These are phyloP conservation scores for Macrosiphum euphorbiae DNA, from an alignment of 2,888 invertebrate genomes.

Conservation along the genomic window DNA sequence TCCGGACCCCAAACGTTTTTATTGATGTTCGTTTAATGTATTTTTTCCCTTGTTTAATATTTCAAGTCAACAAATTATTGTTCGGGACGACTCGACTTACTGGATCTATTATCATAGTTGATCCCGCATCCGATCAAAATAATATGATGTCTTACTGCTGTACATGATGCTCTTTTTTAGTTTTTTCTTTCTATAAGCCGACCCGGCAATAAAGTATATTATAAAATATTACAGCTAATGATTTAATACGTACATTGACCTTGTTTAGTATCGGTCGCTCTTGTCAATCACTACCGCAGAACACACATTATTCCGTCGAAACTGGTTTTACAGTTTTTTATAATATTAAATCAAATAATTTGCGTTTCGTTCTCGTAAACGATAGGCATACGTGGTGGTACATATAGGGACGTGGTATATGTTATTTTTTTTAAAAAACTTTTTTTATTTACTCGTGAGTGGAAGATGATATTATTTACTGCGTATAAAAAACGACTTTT, in stretches of 20 bases:
- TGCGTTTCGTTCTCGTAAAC: neutral
- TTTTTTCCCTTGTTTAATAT: neutral
- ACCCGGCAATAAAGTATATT: neutral
- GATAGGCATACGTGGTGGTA: neutral
- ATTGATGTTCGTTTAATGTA: slow-evolving; percentile 3
- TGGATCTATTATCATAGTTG: neutral
- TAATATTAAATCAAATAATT: neutral
- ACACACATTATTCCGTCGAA: neutral
- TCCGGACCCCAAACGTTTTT: neutral
- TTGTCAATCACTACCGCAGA: slow-evolving; percentile 12
- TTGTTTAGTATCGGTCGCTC: neutral
- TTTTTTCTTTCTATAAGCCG: neutral
- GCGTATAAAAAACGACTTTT: neutral
- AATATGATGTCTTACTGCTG: neutral
- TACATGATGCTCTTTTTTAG: neutral
- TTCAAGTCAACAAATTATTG: neutral
- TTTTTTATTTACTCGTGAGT: neutral
- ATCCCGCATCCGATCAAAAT: neutral
- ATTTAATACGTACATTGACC: slow-evolving; percentile 2
- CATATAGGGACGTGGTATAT: neutral
- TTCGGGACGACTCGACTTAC: neutral
- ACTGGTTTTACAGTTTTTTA: slow-evolving; percentile 5
- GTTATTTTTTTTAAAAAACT: neutral
- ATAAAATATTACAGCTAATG: neutral
- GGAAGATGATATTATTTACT: neutral